These are phyloP conservation scores for Arnoldichthys spilopterus DNA, from an alignment of 2,797 vertebrate species.

Conservation along the genomic window DNA sequence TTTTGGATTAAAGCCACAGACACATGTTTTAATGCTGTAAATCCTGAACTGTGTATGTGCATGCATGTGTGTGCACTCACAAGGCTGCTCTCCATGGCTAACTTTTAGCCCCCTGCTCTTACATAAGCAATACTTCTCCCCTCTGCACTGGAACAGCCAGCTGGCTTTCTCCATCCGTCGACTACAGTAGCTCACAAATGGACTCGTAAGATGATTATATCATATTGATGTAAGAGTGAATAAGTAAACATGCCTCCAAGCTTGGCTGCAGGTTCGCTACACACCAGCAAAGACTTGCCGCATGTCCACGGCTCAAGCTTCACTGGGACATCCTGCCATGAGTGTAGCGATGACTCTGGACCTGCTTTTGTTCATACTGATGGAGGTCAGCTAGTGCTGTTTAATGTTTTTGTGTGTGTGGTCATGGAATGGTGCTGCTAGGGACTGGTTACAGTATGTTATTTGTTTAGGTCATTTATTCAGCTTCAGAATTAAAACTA, in stretches of 20 bases:
- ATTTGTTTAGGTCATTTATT: neutral
- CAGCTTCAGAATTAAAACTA: neutral
- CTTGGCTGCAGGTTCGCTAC: neutral
- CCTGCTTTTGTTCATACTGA: neutral
- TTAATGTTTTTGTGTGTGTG: constrained; percentile 1
- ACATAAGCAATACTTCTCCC: constrained; percentile 13
- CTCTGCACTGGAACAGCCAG: constrained; percentile 3
- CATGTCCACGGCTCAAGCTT: neutral
- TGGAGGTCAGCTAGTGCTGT: neutral
- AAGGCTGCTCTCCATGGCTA: neutral
- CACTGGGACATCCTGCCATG: neutral
- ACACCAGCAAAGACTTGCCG: neutral
- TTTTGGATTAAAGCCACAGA: neutral
- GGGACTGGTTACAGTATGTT: neutral
- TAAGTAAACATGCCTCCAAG: constrained; percentile 3
- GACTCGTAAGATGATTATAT: constrained; percentile 13
- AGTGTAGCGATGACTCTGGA: constrained; percentile 6
- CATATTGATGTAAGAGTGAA: constrained; percentile 15
- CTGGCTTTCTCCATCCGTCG: constrained; percentile 4
- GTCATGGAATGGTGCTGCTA: neutral
- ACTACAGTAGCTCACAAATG: constrained; percentile 14
- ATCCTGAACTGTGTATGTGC: constrained; percentile 5
- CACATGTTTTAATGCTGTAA: too few species aligned
- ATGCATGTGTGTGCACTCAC: neutral
- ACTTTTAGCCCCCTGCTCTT: constrained; percentile 1